These are phyloP conservation scores for Heliconius ethilla DNA, from an alignment of 2,888 invertebrate species.

Conservation along the genomic window DNA sequence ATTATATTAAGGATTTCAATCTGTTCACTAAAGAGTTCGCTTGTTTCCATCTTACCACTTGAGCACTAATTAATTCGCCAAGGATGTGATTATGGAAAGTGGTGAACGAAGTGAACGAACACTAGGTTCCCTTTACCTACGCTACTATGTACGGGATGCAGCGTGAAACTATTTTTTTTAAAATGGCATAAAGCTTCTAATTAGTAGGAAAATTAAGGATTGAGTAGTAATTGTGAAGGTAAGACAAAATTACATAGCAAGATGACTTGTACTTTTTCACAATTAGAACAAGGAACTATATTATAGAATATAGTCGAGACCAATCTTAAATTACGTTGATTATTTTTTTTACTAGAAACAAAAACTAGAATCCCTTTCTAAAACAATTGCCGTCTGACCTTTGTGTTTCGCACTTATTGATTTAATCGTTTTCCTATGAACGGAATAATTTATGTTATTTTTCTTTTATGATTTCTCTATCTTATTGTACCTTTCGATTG, in stretches of 20 bases:
- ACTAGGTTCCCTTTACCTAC: no score
- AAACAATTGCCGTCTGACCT: conserved; percentile 39
- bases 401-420: conserved; percentile 29
- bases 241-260: not conserved
- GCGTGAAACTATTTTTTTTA: no score
- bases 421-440: conserved; percentile 4
- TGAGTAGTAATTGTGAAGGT: no score
- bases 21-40: no score
- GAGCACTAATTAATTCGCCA: no score
- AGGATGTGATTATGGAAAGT: no score
- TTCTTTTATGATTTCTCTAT: not conserved
- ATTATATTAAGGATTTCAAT: no score
- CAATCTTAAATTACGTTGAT: conserved; percentile 22
- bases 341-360: conserved; percentile 29
- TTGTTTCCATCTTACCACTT: no score
- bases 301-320: conserved; percentile 1
- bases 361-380: conserved; percentile 25
- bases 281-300: conserved; percentile 14
- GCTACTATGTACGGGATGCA: no score
- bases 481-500: not conserved
- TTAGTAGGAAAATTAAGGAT: no score
- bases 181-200: no score
- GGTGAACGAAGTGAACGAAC: no score
- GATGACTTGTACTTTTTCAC: conserved; percentile 2
- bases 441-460: conserved; percentile 3